Base-by-base conservation (phyloP, 2,797 vertebrate genomes). In the Echeneis naucrates region DNA sequence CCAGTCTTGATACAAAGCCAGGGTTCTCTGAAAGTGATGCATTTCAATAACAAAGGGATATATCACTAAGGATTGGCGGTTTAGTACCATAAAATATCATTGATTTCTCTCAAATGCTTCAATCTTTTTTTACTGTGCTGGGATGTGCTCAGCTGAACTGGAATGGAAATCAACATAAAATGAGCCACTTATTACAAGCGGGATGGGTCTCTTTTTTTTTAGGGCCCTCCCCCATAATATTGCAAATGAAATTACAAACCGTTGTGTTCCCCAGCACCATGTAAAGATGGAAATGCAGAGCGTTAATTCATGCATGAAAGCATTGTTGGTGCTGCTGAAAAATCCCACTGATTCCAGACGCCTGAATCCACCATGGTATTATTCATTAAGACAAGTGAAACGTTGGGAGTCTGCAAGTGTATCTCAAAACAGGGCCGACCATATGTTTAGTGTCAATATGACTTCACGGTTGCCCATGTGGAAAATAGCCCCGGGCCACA, bases 391-490 rank as follows among this genome's bases (percentile, higher is more conserved):
- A 95, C 94, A 94, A 94, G 88, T 92, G 91, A 94, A 94, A 93
- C 87, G 87, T 87, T 82, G 85, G 83, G 88, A 93, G 91, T 93
- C 91, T 92, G 89, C 80, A 72, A 93, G 92, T 90, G 90, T 91
- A 92, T 94, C 92, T 93, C 89, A 83, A 89, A 93, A 92, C 89
- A 92, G 90, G 90, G 87, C 90, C 92, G 83, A 89, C 94, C 94
- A 95, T 95, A 95, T 95, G 94, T 93, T 93, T 93, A 93, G 94
- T 94, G 93, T 94, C 94, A 95, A 95, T 94, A 95, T 87, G 91
- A 94, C 93, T 95, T 95, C 93, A 94, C 86, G 92, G 92, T 94
- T 89, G 92, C 92, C 91, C 84, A 90, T 93, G 93, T 94, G 94
- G 94, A 95, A 95, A 95, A 95, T 94, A 93, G 93, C 94, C 92